Evolutionary conservation across 2,888 invertebrate genomes (phyloP).

Genomic region (Teleiodes luculella): DNA sequence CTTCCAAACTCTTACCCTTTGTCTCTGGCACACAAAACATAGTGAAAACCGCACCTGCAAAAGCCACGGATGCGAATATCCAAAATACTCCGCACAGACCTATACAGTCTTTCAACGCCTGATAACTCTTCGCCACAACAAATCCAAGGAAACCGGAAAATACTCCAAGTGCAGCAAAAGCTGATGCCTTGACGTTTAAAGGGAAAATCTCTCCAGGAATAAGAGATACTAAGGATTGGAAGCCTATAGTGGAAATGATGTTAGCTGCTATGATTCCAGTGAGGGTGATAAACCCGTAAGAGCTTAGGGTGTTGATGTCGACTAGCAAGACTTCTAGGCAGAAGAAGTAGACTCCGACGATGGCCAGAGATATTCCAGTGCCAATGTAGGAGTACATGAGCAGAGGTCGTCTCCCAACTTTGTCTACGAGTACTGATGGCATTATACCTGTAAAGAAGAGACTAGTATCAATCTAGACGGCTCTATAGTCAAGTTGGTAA

Average conservation of each 20-base stretch:
- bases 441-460: constrained; percentile 47
- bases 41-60: constrained; percentile 69
- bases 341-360: constrained; percentile 57
- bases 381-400: constrained; percentile 60
- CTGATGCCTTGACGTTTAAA: constrained; percentile 74
- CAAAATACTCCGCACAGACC: constrained; percentile 72
- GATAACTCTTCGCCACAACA: constrained; percentile 68
- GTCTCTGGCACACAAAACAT: constrained; percentile 76
- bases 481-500: too few species aligned
- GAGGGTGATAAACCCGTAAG: constrained; percentile 55
- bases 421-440: constrained; percentile 51
- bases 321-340: constrained; percentile 44
- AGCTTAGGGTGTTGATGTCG: constrained; percentile 30
- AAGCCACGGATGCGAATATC: constrained; percentile 60
- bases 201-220: constrained; percentile 78
- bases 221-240: constrained; percentile 65
- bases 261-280: constrained; percentile 55
- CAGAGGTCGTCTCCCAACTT: constrained; percentile 65
- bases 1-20: constrained; percentile 73
- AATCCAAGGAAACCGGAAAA: constrained; percentile 69
- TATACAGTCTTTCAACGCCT: constrained; percentile 58
- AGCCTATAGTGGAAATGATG: constrained; percentile 55
- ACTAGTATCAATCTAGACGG: not conserved
- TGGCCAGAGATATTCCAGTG: constrained; percentile 34
- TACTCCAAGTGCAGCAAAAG: constrained; percentile 66